A percentile compares a stretch with the other conserved stretches of the same genome.
Evolutionary conservation across 2,797 vertebrate species (phyloP).

Genomic region (Uromys caudimaculatus): DNA sequence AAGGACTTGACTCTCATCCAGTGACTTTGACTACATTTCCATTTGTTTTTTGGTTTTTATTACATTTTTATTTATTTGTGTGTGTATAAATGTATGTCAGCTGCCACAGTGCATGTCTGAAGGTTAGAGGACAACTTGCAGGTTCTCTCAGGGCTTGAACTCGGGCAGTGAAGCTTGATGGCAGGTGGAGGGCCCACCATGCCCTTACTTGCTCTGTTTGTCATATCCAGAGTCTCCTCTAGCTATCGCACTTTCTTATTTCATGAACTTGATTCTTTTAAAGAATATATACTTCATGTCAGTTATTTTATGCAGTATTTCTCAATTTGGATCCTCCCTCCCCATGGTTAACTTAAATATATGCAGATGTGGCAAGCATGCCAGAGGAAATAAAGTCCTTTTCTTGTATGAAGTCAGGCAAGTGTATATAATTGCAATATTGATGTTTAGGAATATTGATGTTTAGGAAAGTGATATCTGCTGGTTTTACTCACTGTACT

Average conservation of each 20-base stretch:
- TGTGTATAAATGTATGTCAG: not conserved
- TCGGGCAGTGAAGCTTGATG: not conserved
- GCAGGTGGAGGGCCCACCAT: not conserved
- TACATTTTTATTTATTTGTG: not conserved
- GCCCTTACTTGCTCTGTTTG: not conserved
- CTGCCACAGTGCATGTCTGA: not conserved
- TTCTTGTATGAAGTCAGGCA: not conserved
- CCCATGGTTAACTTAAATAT: not conserved
- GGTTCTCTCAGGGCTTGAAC: not conserved
- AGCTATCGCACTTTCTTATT: not conserved
- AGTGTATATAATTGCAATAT: not conserved
- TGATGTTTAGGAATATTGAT: slow-evolving; percentile 30
- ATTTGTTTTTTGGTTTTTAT: not conserved
- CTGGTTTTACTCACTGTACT: slow-evolving; percentile 15
- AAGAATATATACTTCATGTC: not conserved
- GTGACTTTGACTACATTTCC: not conserved
- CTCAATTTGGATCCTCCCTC: not conserved
- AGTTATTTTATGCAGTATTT: slow-evolving; percentile 27
- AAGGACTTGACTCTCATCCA: not conserved
- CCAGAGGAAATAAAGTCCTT: not conserved
- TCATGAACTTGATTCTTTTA: slow-evolving; percentile 31
- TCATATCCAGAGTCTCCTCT: not conserved
- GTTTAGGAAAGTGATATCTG: not conserved
- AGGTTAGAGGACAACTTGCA: not conserved
- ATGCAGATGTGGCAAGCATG: not conserved